These are phyloP conservation scores for Neomonachus schauinslandi DNA, from an alignment of 2,113 vertebrate species.

Conservation along the genomic window DNA sequence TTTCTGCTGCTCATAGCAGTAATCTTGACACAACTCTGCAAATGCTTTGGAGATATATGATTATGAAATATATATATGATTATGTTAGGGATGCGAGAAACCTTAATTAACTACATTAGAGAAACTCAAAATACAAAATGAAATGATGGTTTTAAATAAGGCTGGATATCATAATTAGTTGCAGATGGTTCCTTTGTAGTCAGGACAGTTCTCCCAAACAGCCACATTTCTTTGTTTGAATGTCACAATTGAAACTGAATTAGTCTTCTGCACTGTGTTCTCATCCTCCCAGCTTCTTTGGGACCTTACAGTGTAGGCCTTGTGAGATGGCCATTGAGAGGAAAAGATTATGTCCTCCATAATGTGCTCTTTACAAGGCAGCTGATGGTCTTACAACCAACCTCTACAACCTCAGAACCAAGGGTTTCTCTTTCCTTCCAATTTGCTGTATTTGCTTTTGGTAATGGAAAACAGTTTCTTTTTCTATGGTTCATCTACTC, in stretches of 20 bases:
- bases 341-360: not conserved
- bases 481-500: not conserved
- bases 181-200: constrained; percentile 68
- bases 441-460: not conserved
- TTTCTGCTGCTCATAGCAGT: not conserved
- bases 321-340: not conserved
- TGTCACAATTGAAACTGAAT: constrained; percentile 51
- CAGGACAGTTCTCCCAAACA: constrained; percentile 53
- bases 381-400: not conserved
- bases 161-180: constrained; percentile 47
- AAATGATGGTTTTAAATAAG: constrained; percentile 50
- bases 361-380: not conserved
- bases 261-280: not conserved
- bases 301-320: not conserved
- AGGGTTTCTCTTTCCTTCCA: not conserved
- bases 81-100: not conserved
- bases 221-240: constrained; percentile 63
- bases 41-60: not conserved
- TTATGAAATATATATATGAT: not conserved
- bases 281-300: not conserved
- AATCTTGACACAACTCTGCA: not conserved
- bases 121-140: constrained; percentile 62
- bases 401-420: not conserved
- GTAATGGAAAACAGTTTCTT: not conserved
- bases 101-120: constrained; percentile 39